These are phyloP conservation scores for Toxostoma redivivum DNA, from an alignment of 2,113 vertebrate species.

Conservation along the genomic window DNA sequence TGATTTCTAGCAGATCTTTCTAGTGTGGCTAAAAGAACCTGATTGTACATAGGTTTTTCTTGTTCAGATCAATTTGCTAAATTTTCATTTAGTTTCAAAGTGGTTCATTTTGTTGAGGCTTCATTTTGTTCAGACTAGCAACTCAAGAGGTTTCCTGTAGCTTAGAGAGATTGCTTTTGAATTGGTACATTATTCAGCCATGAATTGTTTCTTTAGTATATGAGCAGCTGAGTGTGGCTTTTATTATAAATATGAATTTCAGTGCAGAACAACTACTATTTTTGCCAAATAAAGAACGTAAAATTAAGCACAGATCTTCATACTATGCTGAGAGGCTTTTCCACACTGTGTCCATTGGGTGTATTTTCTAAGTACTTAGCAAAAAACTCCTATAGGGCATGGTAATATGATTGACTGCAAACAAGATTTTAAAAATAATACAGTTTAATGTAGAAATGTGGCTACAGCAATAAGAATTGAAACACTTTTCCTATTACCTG, in stretches of 20 bases:
- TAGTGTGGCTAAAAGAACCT: not conserved
- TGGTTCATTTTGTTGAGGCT: slow-evolving; percentile 53
- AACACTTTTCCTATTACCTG: not conserved
- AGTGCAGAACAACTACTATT: slow-evolving; percentile 49
- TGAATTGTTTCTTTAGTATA: slow-evolving; percentile 74
- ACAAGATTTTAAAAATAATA: not conserved
- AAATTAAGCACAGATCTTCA: slow-evolving; percentile 20
- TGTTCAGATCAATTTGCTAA: slow-evolving; percentile 61
- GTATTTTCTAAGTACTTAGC: not conserved
- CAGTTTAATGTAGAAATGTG: not conserved
- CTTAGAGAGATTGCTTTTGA: slow-evolving; percentile 73
- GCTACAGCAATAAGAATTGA: not conserved
- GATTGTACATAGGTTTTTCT: slow-evolving; percentile 27
- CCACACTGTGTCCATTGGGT: not conserved
- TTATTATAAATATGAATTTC: slow-evolving; percentile 66
- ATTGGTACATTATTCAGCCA: slow-evolving; percentile 71
- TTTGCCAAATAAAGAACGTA: slow-evolving; percentile 52
- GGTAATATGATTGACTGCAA: not conserved
- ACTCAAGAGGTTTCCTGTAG: slow-evolving; percentile 69
- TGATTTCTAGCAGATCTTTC: not conserved
- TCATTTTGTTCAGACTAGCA: slow-evolving; percentile 62
- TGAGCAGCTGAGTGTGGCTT: slow-evolving; percentile 59
- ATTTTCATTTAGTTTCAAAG: slow-evolving; percentile 68
- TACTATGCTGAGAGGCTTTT: not conserved
- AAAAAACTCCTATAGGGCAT: not conserved